Evolutionary conservation across 2,888 invertebrate species (phyloP), one percentile per base, ranked within the genome.

Genomic region (Mesorhabditis spiculigera): DNA sequence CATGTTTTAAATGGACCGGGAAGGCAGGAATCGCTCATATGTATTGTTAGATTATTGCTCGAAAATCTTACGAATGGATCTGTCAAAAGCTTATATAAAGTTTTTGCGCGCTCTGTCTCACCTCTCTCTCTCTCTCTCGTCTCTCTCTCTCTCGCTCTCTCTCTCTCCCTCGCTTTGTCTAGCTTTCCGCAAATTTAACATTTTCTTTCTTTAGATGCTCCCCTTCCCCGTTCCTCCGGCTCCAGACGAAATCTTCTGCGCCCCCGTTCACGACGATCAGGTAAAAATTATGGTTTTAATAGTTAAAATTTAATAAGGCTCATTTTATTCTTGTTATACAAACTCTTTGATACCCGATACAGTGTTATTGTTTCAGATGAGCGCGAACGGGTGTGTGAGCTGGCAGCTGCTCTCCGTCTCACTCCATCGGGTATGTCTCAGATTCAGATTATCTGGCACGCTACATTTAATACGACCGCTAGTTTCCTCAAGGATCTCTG

Each of bases 341-440:
- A 50, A 50, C 58, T 50, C 10, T 50, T 50, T 50, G n/a, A 50
- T 13, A 10, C 58, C 58, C 8, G 58, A 50, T 13, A 50, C 28
- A 28, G 28, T 28, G 28, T 28, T 28, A 28, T 13, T 50, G 1
- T 50, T 50, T 50, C 58, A 50, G 58, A 50, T 50, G 58, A 13
- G 10, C 10, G n/a, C n/a, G 58, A 50, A 50, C n/a, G 58, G 58
- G n/a, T 50, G 58, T 50, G 69, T 69, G 66, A 74, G 79, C 66
- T 84, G 83, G 83, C 84, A 84, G 73, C 72, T 84, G 72, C 75
- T 84, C 68, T 82, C 82, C 69, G 82, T 84, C 65, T 81, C 80
- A 43, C 73, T 84, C 45, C 82, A 84, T 66, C 70, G 82, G 73
- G 84, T 83, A 65, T 71, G 82, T 77, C 41, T 61, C 68, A 28